Base-by-base conservation (phyloP, 2,113 vertebrate genomes). In the Alces alces region DNA sequence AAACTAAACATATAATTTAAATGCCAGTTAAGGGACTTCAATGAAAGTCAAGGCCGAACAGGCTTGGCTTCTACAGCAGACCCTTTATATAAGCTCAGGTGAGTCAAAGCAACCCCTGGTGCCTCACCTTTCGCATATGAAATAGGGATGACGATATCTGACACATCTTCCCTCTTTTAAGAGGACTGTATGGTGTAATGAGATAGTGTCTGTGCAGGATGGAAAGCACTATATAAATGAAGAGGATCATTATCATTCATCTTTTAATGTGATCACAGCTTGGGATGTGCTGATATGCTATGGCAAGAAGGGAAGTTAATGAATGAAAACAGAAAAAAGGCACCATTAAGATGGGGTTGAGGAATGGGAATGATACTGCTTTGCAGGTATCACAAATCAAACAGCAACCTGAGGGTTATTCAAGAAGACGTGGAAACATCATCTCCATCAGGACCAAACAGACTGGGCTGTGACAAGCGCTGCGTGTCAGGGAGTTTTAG, bases 401-500 rank as follows among this genome's bases (percentile, higher is more conserved):
- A 36, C 11, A n/a, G 91, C 33, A 60, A 10, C 5, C 43, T 0
- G 7, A 57, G 52, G 19, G 78, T 27, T 39, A 1, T 10, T 57
- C 82, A 5, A 47, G 43, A 80, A 17, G 13, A 54, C 16, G 23
- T 6, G 15, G 30, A 13, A 10, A 89, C 36, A n/a, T 21, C 79
- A 36, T 28, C 64, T 27, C 36, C 30, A 15, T 21, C 19, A 54
- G 76, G 66, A 25, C 73, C 30, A 30, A 3, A 61, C 0, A 79
- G 28, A 64, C 4, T 13, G 55, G 95, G 28, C 60, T 2, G 12
- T 58, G 82, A 25, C 19, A 82, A 47, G 58, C 9, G 11, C 21
- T 43, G n/a, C 36, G 1, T 21, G 21, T 58, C 30, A 52, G 0
- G 2, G 21, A 43, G 39, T 43, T 33, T 25, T 14, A 57, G 64